Evolutionary conservation across 2,888 invertebrate genomes (phyloP).

Genomic region (Acrocyrtus sp.): DNA sequence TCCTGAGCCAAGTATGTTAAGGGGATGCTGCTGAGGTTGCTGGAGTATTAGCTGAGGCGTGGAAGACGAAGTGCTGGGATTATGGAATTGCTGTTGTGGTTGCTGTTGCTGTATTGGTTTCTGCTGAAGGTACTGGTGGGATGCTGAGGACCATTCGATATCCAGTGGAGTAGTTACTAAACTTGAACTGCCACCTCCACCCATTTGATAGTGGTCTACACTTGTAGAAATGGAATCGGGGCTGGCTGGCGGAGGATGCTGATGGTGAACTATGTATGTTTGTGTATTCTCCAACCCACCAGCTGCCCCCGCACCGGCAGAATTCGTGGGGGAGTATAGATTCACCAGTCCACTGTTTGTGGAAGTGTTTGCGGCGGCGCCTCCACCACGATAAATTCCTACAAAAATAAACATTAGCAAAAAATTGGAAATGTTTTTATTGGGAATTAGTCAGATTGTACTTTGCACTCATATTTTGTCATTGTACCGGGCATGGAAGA

Average conservation of each 20-base stretch:
- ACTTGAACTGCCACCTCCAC: constrained; percentile 8
- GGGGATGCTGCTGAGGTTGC: constrained; percentile 7
- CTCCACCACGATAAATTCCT: constrained; percentile 27
- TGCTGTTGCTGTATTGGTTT: not conserved
- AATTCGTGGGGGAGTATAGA: constrained; percentile 32
- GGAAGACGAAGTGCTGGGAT: not conserved
- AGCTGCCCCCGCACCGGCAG: constrained; percentile 4
- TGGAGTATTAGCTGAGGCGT: not conserved
- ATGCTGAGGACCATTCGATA: constrained; percentile 27
- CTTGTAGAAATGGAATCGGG: constrained; percentile 8
- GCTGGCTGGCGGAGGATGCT: constrained; percentile 22
- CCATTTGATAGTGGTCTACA: constrained; percentile 18
- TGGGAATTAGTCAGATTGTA: no score
- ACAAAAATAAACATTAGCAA: not conserved
- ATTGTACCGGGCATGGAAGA: constrained; percentile 34
- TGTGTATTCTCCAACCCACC: constrained; percentile 14
- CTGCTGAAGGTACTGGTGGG: constrained; percentile 21
- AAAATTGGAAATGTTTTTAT: no score
- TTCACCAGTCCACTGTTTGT: constrained; percentile 26
- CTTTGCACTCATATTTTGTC: no score
- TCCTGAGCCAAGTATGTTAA: constrained; percentile 11
- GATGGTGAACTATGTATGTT: constrained; percentile 20
- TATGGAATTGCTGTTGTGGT: no score
- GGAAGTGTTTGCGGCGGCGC: constrained; percentile 11
- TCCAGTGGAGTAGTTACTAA: constrained; percentile 21